Percentiles rank a stretch among this genome's conserved stretches.
Evolutionary conservation across 1,140 invertebrate species (phyloP).

Genomic region (Mizuhopecten yessoensis): DNA sequence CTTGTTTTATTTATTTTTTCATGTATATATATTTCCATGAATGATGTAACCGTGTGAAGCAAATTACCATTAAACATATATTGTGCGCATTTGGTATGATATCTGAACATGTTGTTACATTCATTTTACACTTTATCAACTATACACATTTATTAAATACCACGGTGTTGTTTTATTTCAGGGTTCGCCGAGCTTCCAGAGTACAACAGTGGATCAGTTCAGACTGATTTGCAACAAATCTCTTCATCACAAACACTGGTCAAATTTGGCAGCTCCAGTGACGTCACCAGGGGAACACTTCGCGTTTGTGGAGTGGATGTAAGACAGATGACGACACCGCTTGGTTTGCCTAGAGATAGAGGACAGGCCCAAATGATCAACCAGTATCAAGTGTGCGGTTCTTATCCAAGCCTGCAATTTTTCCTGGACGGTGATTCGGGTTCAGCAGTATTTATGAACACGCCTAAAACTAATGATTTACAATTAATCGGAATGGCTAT

Average conservation of each 20-base stretch:
- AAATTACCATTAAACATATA: too few relatives aligned
- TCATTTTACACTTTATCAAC: too few relatives aligned
- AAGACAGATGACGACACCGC: not conserved
- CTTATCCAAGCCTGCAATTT: not conserved
- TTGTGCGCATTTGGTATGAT: too few relatives aligned
- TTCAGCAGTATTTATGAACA: not conserved
- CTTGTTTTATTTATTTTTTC: too few relatives aligned
- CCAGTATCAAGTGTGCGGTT: not conserved
- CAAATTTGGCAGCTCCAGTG: not conserved
- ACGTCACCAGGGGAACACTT: not conserved
- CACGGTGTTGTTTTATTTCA: not conserved
- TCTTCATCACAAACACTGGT: not conserved
- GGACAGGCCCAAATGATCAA: not conserved
- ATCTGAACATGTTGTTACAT: too few relatives aligned
- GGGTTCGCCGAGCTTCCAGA: not conserved
- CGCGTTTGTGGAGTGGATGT: not conserved
- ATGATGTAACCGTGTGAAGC: too few relatives aligned
- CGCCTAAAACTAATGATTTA: not conserved
- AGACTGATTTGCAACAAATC: not conserved
- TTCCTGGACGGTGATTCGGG: not conserved
- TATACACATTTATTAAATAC: not conserved
- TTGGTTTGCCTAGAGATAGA: too few relatives aligned
- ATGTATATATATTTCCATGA: too few relatives aligned
- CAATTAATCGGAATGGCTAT: not conserved
- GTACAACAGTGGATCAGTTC: not conserved